These are phyloP conservation scores for Homarus gammarus DNA, from an alignment of 2,888 invertebrate species.

Conservation along the genomic window DNA sequence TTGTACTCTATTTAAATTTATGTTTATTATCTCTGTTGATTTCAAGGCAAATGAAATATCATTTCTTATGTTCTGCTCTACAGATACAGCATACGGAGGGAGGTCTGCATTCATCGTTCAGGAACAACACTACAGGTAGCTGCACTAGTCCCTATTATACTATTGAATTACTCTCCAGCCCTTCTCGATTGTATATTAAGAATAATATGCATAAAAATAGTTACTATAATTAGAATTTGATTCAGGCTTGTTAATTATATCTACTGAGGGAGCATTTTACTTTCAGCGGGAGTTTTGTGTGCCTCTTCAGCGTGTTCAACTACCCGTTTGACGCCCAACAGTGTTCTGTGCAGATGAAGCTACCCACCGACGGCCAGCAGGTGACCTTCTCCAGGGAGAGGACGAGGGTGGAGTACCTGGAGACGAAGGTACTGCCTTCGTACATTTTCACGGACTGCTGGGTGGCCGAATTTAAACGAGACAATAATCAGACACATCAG, in stretches of 20 bases:
- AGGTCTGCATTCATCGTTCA: slow-evolving; percentile 31
- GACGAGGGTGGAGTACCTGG: slow-evolving; percentile 32
- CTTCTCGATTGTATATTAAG: no score
- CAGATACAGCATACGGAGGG: slow-evolving; percentile 54
- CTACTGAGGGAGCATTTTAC: background rate
- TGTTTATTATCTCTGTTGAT: no score
- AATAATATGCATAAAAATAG: background rate
- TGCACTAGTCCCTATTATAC: no score
- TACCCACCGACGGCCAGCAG: slow-evolving; percentile 36
- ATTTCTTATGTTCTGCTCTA: background rate
- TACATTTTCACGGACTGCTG: slow-evolving; percentile 38
- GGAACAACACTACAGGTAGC: slow-evolving; percentile 53
- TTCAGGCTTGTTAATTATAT: background rate
- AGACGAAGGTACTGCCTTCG: slow-evolving; percentile 34
- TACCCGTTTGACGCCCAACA: slow-evolving; percentile 47
- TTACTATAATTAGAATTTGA: no score
- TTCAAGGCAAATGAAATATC: no score
- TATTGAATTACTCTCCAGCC: no score
- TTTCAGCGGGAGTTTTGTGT: slow-evolving; percentile 54
- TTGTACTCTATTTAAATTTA: background rate
- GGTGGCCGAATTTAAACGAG: slow-evolving; percentile 14
- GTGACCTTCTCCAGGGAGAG: slow-evolving; percentile 8
- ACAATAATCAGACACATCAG: slow-evolving; percentile 48
- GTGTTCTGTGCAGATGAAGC: slow-evolving; percentile 37
- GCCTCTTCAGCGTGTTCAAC: slow-evolving; percentile 46